Evolutionary conservation across 2,113 vertebrate genomes (phyloP).

Genomic region (Dendropsophus ebraccatus): DNA sequence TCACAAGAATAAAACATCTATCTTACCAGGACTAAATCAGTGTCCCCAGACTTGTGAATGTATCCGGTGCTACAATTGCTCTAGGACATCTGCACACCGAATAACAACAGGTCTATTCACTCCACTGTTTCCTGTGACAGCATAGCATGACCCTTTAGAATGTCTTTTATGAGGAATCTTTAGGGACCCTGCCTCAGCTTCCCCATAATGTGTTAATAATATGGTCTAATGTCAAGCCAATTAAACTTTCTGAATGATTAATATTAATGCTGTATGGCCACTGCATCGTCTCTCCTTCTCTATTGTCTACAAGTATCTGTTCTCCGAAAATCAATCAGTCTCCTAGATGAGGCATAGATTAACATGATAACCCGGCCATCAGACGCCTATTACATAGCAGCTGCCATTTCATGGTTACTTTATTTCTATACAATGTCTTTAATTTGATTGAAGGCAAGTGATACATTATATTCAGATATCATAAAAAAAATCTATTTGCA

Average conservation of each 20-base stretch:
- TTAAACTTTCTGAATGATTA: conserved; percentile 58
- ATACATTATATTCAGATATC: not conserved
- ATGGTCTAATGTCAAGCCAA: conserved; percentile 61
- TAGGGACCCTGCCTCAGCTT: conserved; percentile 49
- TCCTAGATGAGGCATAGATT: conserved; percentile 58
- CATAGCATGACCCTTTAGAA: not conserved
- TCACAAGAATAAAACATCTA: no score
- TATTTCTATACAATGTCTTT: conserved; percentile 17
- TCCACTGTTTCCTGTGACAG: not conserved
- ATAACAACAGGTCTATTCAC: not conserved
- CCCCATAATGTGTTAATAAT: conserved; percentile 60
- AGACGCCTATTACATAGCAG: conserved; percentile 68
- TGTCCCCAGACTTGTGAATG: no score
- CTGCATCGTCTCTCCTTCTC: conserved; percentile 54
- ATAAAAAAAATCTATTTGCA: not conserved
- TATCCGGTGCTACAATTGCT: not conserved
- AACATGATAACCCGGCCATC: conserved; percentile 67
- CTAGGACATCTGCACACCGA: not conserved
- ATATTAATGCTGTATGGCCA: conserved; percentile 13
- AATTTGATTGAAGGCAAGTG: not conserved
- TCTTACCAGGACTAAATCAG: not conserved
- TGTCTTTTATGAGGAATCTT: conserved; percentile 61
- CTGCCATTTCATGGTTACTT: conserved; percentile 61
- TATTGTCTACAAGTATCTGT: conserved; percentile 61
- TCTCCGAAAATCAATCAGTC: conserved; percentile 63